Percentiles rank a stretch among this genome's conserved stretches.
These are phyloP conservation scores for Azorinus chamasolen DNA, from an alignment of 2,888 invertebrate genomes.

Conservation along the genomic window DNA sequence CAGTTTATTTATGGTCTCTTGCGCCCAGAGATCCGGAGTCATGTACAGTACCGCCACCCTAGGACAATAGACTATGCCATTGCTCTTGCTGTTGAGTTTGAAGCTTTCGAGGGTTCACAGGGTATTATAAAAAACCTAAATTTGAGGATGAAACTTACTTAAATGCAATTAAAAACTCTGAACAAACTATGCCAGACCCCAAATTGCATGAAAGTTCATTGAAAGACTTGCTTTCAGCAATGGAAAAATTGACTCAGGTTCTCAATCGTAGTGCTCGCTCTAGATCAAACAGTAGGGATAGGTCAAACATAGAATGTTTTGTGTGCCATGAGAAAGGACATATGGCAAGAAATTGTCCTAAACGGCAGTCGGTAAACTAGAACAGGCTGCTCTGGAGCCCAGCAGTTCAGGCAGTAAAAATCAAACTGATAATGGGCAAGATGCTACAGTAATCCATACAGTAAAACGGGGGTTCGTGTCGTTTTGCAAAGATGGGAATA, in stretches of 20 bases:
- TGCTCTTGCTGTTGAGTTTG: conserved; percentile 7
- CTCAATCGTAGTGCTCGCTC: conserved; percentile 1
- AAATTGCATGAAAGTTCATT: too few species aligned
- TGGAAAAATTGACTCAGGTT: too few species aligned
- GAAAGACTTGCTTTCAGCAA: too few species aligned
- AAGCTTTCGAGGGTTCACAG: conserved; percentile 23
- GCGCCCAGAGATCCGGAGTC: conserved; percentile 7
- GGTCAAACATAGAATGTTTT: background rate
- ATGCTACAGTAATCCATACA: background rate
- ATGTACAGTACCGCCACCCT: conserved; percentile 7
- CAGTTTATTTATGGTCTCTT: conserved; percentile 3
- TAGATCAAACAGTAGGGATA: conserved; percentile 7
- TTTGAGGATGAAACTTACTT: conserved; percentile 10
- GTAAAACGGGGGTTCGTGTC: background rate
- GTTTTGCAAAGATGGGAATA: background rate
- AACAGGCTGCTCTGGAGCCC: conserved; percentile 26
- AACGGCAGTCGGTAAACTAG: conserved; percentile 4
- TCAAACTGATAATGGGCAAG: too few species aligned
- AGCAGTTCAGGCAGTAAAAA: conserved; percentile 35
- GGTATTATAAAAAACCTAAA: conserved; percentile 28
- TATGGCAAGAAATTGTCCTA: conserved; percentile 1
- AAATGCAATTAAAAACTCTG: background rate
- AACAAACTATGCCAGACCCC: background rate
- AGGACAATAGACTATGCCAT: background rate
- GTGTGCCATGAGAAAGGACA: conserved; percentile 1